phyloP scores from a whole-genome alignment of 2,113 vertebrate genomes.

The Lynx canadensis region DNA sequence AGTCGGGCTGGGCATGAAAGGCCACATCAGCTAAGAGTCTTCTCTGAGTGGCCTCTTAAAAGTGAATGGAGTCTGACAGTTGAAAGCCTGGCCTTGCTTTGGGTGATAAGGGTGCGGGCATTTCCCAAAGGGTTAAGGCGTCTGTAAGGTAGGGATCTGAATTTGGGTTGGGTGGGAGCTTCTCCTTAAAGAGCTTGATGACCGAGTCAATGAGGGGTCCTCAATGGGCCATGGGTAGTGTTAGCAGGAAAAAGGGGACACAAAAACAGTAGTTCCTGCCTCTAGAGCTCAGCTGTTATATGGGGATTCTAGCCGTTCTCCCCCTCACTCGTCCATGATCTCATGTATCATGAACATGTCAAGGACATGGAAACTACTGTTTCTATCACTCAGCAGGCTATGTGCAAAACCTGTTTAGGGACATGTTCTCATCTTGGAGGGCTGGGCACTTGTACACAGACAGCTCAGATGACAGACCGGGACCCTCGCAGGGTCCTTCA shows the following conservation, averaged over 20 bases:
- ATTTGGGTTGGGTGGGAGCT: neutral
- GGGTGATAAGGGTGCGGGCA: neutral
- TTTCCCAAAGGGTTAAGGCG: neutral
- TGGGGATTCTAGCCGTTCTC: neutral
- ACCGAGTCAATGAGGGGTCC: neutral
- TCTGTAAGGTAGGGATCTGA: neutral
- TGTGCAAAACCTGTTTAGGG: neutral
- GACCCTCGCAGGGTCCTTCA: neutral
- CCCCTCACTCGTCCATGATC: neutral
- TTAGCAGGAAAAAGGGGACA: neutral
- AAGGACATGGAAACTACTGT: neutral
- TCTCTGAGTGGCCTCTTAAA: neutral
- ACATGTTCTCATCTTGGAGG: neutral
- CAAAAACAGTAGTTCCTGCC: too few relatives aligned
- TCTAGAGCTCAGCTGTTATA: neutral
- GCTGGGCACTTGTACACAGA: neutral
- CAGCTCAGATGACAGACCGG: neutral
- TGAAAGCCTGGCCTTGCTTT: neutral
- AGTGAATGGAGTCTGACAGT: neutral
- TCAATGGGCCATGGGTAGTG: neutral
- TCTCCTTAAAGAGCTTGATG: neutral
- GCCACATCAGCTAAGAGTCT: neutral
- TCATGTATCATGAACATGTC: neutral
- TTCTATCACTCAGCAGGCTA: neutral
- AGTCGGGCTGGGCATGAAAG: neutral